Evolutionary conservation across 2,888 invertebrate genomes (phyloP).

Genomic region (Sarcophaga variegata): DNA sequence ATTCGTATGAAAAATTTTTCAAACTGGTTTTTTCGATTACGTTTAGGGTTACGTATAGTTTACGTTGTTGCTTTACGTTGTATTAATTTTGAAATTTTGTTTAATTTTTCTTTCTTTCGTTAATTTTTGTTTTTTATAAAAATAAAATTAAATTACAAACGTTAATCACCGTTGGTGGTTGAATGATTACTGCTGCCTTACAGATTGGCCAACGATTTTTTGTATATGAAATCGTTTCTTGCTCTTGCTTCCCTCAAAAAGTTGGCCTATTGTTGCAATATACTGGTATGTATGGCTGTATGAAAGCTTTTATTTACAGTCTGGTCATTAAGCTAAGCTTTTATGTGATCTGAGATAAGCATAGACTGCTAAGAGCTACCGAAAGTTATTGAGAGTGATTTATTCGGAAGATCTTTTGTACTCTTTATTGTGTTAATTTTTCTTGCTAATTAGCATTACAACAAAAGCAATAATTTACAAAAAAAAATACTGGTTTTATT

Average conservation of each 20-base stretch:
- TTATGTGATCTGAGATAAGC: slow-evolving; percentile 10
- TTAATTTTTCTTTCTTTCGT: neutral
- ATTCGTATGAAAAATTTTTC: slow-evolving; percentile 4
- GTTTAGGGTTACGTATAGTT: neutral
- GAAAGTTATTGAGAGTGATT: neutral
- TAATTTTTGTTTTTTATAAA: neutral
- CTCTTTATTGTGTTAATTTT: neutral
- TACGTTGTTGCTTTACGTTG: neutral
- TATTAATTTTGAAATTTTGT: slow-evolving; percentile 17
- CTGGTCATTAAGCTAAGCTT: slow-evolving; percentile 33
- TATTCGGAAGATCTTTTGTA: neutral
- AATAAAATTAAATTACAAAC: neutral
- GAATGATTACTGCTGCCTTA: slow-evolving; percentile 44
- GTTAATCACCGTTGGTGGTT: slow-evolving; percentile 50
- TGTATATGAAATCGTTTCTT: slow-evolving; percentile 4
- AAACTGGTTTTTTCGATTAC: slow-evolving; percentile 12
- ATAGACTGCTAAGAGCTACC: neutral
- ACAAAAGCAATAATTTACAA: too few relatives aligned
- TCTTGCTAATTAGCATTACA: neutral
- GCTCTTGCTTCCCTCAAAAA: neutral
- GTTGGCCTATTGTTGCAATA: too few relatives aligned
- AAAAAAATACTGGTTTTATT: neutral
- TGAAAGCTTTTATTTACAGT: slow-evolving; percentile 41
- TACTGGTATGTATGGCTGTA: neutral
- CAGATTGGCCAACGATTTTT: slow-evolving; percentile 35